phyloP scores from a whole-genome alignment of 2,113 vertebrate species.

The Ptychochromis oligacanthus region DNA sequence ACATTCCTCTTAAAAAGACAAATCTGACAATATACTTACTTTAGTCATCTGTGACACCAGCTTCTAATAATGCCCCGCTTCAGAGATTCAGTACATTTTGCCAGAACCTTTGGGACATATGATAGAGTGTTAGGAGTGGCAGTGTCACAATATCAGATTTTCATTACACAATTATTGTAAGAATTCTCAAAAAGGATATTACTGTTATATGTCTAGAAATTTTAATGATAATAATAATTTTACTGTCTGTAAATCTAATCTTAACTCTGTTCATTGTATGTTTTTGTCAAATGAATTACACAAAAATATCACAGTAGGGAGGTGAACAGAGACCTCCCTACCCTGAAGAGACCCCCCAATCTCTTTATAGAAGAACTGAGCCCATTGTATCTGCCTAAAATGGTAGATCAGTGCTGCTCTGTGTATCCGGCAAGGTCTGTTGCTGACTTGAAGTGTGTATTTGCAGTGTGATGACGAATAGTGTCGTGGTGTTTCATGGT shows the following conservation, averaged over 20 bases:
- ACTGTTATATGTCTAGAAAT: neutral
- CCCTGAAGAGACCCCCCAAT: too few relatives aligned
- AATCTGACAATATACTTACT: neutral
- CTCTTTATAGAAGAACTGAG: neutral
- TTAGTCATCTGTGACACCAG: neutral
- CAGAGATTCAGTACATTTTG: neutral
- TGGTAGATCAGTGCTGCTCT: neutral
- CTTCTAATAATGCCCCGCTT: neutral
- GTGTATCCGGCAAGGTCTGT: neutral
- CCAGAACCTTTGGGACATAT: neutral
- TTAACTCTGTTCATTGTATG: neutral
- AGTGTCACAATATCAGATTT: neutral
- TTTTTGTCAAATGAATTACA: neutral
- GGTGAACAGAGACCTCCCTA: neutral
- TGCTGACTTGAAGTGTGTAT: slow-evolving; percentile 11
- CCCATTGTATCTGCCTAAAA: neutral
- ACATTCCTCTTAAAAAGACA: neutral
- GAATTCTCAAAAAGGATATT: neutral
- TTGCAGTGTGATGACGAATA: slow-evolving; percentile 18
- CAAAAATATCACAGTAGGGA: neutral
- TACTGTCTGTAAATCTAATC: neutral
- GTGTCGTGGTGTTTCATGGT: slow-evolving; percentile 13
- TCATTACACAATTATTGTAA: neutral
- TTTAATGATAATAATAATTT: neutral
- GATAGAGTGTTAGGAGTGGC: neutral